These are phyloP conservation scores for Trematomus loennbergii DNA, from an alignment of 2,113 vertebrate species.

Conservation along the genomic window DNA sequence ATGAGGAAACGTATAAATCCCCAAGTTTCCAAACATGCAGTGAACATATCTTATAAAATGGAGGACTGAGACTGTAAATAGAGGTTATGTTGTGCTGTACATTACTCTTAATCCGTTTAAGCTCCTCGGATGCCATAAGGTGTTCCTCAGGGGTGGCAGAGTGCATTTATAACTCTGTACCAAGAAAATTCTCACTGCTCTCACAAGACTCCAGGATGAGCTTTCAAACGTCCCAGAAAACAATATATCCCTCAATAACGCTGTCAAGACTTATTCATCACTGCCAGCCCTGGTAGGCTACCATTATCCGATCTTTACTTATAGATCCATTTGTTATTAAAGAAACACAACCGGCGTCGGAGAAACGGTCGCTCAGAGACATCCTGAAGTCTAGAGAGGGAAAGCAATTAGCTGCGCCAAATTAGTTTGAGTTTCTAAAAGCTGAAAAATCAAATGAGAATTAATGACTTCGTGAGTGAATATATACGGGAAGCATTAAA, in stretches of 20 bases:
- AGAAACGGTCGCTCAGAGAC: slow-evolving; percentile 43
- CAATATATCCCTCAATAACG: slow-evolving; percentile 73
- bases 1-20: slow-evolving; percentile 12
- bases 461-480: slow-evolving; percentile 8
- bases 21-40: background rate
- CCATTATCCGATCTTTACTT: slow-evolving; percentile 42
- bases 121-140: background rate
- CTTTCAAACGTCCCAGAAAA: slow-evolving; percentile 54
- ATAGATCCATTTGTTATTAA: slow-evolving; percentile 67
- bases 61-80: slow-evolving; percentile 3
- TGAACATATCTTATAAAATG: background rate
- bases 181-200: slow-evolving; percentile 22
- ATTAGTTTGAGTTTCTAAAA: slow-evolving; percentile 49
- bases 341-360: slow-evolving; percentile 25
- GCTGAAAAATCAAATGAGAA: slow-evolving; percentile 59
- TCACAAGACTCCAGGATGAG: slow-evolving; percentile 43
- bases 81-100: background rate
- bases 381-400: background rate
- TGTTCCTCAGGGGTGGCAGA: slow-evolving; percentile 2
- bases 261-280: slow-evolving; percentile 69
- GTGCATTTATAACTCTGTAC: slow-evolving; percentile 24
- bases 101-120: background rate
- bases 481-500: slow-evolving; percentile 43
- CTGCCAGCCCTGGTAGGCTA: slow-evolving; percentile 21
- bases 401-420: slow-evolving; percentile 46